These are phyloP conservation scores for Metopolophium dirhodum DNA, from an alignment of 1,140 invertebrate species.

Conservation along the genomic window DNA sequence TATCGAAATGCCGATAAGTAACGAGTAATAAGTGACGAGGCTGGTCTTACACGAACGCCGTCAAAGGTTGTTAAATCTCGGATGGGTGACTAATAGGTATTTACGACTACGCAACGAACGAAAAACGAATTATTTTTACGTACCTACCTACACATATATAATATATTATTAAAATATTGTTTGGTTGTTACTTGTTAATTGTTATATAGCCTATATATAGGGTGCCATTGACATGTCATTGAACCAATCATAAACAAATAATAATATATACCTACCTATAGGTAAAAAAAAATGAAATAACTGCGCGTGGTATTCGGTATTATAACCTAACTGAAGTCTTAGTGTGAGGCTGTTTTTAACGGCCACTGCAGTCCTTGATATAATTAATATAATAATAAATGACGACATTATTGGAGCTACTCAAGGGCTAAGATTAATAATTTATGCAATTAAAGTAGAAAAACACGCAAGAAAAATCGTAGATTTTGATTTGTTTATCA, in stretches of 20 bases:
- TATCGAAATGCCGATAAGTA: not conserved
- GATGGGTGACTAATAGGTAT: not conserved
- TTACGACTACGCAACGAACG: not conserved
- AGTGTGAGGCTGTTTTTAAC: not conserved
- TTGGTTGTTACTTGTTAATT: not conserved
- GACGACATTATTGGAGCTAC: not conserved
- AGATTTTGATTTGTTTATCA: not conserved
- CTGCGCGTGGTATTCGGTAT: not conserved
- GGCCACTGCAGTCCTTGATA: not conserved
- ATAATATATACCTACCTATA: not conserved
- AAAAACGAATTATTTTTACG: not conserved
- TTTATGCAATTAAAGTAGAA: not conserved
- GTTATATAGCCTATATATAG: not conserved
- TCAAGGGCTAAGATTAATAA: not conserved
- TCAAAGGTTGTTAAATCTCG: slow-evolving; percentile 1
- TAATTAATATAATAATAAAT: not conserved
- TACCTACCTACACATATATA: not conserved
- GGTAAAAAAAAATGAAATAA: not conserved
- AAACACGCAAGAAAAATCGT: not conserved
- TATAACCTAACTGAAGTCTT: not conserved
- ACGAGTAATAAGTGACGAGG: not conserved
- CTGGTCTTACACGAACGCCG: not conserved
- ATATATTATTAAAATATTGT: not conserved
- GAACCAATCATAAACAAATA: not conserved
- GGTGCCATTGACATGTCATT: not conserved